These are phyloP conservation scores for Carassius auratus DNA, from an alignment of 2,113 vertebrate genomes.

Conservation along the genomic window DNA sequence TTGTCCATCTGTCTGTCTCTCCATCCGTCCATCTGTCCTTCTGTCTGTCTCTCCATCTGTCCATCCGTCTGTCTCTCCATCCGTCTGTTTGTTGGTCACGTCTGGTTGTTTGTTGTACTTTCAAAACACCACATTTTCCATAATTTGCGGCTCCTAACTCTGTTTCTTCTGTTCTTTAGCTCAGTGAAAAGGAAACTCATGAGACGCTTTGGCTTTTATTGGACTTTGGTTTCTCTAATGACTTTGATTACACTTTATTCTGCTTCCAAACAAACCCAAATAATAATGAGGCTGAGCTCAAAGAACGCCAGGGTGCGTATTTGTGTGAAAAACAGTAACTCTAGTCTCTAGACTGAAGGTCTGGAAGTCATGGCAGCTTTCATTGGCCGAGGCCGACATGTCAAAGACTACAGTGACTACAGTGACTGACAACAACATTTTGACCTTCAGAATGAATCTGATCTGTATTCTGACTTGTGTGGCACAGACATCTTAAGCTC, in stretches of 20 bases:
- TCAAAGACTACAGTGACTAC: too few relatives aligned
- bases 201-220: constrained; percentile 47
- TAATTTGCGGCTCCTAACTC: constrained; percentile 37
- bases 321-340: background rate
- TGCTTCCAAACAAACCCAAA: background rate
- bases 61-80: background rate
- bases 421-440: background rate
- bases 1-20: too few relatives aligned
- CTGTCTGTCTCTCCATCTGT: background rate
- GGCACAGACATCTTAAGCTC: background rate
- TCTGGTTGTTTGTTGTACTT: constrained; percentile 11
- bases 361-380: too few relatives aligned
- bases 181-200: constrained; percentile 46
- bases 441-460: background rate
- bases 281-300: constrained; percentile 4
- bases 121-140: constrained; percentile 38
- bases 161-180: constrained; percentile 31
- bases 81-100: background rate
- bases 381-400: too few relatives aligned
- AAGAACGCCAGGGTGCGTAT: background rate
- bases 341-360: too few relatives aligned
- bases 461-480: background rate
- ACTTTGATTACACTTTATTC: background rate
- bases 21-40: too few relatives aligned
- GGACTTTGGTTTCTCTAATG: constrained; percentile 51